Evolutionary conservation across 2,113 vertebrate species (phyloP).

Genomic region (Laticauda colubrina): DNA sequence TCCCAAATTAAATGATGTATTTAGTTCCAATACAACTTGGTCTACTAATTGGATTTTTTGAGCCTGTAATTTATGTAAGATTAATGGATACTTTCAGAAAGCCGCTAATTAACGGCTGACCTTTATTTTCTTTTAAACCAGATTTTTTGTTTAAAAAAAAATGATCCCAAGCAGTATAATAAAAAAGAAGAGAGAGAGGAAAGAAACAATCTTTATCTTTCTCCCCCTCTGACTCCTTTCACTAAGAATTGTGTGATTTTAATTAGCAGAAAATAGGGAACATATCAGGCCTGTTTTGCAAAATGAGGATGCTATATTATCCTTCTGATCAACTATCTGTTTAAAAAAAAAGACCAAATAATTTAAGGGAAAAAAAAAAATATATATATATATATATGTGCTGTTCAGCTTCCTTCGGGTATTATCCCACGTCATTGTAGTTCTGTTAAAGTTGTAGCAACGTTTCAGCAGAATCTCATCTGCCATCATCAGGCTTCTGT

Average conservation of each 20-base stretch:
- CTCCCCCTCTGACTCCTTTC: background rate
- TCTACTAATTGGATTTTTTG: slow-evolving; percentile 73
- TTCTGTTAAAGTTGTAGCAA: too few species aligned
- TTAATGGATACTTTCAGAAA: slow-evolving; percentile 72
- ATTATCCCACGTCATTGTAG: too few species aligned
- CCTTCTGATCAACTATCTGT: slow-evolving; percentile 64
- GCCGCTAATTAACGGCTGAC: slow-evolving; percentile 71
- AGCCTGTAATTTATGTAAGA: slow-evolving; percentile 73
- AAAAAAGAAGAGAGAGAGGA: background rate
- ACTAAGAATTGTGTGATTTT: slow-evolving; percentile 50
- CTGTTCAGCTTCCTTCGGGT: too few species aligned
- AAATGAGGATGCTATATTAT: slow-evolving; percentile 55
- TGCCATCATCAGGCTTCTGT: too few species aligned
- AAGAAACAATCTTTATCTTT: background rate
- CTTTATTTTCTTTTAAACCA: slow-evolving; percentile 60
- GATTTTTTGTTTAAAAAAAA: background rate
- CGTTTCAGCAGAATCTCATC: too few species aligned
- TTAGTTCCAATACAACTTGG: slow-evolving; percentile 70
- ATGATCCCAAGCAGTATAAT: background rate
- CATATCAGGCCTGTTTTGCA: slow-evolving; percentile 49
- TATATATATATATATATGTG: too few species aligned
- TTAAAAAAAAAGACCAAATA: slow-evolving; percentile 68
- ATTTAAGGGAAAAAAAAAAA: slow-evolving; percentile 63
- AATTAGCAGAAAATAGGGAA: slow-evolving; percentile 59
- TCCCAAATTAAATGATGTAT: slow-evolving; percentile 75